phyloP scores from a whole-genome alignment of 92 coral and sea anemone genomes.

The Bergia sp. region DNA sequence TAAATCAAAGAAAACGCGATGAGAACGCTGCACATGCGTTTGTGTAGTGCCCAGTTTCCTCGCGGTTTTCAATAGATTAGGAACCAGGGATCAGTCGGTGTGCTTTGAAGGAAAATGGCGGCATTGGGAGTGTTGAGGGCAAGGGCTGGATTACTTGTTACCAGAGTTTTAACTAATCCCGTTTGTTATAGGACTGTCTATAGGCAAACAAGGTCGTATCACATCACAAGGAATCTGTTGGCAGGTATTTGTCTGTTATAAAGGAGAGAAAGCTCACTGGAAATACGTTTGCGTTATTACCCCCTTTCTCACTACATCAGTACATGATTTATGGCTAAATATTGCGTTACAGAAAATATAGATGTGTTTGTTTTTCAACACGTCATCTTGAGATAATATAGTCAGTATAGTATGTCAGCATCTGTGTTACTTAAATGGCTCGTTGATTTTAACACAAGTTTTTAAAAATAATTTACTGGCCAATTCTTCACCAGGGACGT shows the following conservation, averaged over 20 bases:
- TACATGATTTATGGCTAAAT: not conserved
- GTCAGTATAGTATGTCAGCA: no score
- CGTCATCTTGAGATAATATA: not conserved
- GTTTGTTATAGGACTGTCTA: slow-evolving; percentile 2
- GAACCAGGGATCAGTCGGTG: no score
- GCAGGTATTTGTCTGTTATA: slow-evolving; percentile 15
- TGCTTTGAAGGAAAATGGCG: slow-evolving; percentile 24
- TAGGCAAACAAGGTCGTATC: slow-evolving; percentile 25
- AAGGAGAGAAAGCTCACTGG: not conserved
- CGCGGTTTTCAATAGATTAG: not conserved
- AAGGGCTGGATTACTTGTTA: slow-evolving; percentile 12
- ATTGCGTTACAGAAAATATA: not conserved
- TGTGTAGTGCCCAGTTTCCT: slow-evolving; percentile 32
- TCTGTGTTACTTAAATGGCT: no score
- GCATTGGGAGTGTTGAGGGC: slow-evolving; percentile 15
- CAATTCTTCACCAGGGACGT: no score
- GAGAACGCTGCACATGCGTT: slow-evolving; percentile 50
- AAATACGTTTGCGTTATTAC: not conserved
- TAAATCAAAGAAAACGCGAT: not conserved
- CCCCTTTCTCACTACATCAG: not conserved
- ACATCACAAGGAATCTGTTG: slow-evolving; percentile 30
- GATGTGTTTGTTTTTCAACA: not conserved
- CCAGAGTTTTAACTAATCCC: slow-evolving; percentile 14
- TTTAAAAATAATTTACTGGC: no score
- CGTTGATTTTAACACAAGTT: not conserved